Percentiles rank a stretch among this genome's conserved stretches.
These are phyloP conservation scores for Myiotriccus ornatus DNA, from an alignment of 2,797 vertebrate genomes.

Conservation along the genomic window DNA sequence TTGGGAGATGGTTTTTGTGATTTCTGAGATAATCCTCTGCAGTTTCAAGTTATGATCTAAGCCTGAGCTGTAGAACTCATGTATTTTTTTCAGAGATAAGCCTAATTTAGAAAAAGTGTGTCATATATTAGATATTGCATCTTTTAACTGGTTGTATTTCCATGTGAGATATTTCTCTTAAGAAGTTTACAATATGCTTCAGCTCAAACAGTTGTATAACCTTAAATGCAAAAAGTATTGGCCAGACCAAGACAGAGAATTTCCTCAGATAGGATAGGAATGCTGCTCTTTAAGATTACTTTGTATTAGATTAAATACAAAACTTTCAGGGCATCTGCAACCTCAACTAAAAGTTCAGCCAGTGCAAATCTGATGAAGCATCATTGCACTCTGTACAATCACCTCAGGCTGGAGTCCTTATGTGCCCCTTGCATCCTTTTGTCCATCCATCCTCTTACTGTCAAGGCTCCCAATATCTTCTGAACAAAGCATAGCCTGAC, in stretches of 20 bases:
- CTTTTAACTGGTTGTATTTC: background rate
- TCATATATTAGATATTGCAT: background rate
- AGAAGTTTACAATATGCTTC: background rate
- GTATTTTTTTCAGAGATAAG: background rate
- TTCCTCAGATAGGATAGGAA: background rate
- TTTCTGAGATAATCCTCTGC: background rate
- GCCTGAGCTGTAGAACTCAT: background rate
- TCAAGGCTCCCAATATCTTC: background rate
- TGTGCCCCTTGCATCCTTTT: background rate
- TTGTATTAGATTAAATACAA: background rate
- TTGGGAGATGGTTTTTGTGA: background rate
- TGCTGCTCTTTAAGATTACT: background rate
- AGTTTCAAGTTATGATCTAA: background rate
- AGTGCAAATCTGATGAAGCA: background rate
- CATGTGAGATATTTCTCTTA: background rate
- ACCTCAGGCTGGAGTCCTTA: background rate
- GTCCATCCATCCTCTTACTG: background rate
- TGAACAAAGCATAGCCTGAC: background rate
- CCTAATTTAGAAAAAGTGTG: background rate
- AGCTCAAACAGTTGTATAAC: background rate
- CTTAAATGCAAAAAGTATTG: background rate
- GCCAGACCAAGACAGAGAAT: background rate
- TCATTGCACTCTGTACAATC: background rate
- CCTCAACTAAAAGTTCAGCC: background rate
- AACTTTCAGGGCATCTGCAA: background rate